Conservation (phyloP, 2,113 vertebrate species). For the Speoplatyrhinus poulsoni region DNA sequence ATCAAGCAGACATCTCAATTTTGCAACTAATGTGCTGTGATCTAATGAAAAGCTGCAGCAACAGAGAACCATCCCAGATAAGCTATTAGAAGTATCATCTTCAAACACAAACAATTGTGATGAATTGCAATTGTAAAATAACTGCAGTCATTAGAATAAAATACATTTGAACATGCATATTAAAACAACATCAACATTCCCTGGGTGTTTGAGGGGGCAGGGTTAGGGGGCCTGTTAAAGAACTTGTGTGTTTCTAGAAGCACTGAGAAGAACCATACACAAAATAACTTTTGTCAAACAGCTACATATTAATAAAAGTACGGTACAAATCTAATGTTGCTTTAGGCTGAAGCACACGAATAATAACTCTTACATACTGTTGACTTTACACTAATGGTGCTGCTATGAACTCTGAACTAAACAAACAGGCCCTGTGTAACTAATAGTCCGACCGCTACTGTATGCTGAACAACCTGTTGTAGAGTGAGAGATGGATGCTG, state of each 20-base stretch:
- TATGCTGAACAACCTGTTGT: background rate
- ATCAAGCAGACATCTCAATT: slow-evolving; percentile 63
- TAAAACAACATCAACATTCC: slow-evolving; percentile 30
- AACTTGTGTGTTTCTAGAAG: slow-evolving; percentile 25
- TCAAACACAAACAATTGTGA: slow-evolving; percentile 60
- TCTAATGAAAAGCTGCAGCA: slow-evolving; percentile 51
- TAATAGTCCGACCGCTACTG: background rate
- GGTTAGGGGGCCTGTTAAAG: slow-evolving; percentile 1
- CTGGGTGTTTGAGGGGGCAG: slow-evolving; percentile 15
- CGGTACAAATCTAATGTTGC: background rate
- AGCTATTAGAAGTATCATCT: slow-evolving; percentile 59
- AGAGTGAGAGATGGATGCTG: no score
- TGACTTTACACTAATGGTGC: background rate
- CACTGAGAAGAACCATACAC: no score
- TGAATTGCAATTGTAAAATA: slow-evolving; percentile 53
- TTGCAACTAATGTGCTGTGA: slow-evolving; percentile 58
- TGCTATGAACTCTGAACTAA: background rate
- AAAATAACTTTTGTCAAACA: no score
- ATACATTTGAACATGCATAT: slow-evolving; percentile 20
- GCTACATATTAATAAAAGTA: background rate
- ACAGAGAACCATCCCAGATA: slow-evolving; percentile 47
- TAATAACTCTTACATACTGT: background rate
- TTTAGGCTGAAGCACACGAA: background rate
- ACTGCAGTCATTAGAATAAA: slow-evolving; percentile 40
- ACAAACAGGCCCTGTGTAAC: background rate